Evolutionary conservation across 2,888 invertebrate species (phyloP).

Genomic region (Eristalinus sepulchralis): DNA sequence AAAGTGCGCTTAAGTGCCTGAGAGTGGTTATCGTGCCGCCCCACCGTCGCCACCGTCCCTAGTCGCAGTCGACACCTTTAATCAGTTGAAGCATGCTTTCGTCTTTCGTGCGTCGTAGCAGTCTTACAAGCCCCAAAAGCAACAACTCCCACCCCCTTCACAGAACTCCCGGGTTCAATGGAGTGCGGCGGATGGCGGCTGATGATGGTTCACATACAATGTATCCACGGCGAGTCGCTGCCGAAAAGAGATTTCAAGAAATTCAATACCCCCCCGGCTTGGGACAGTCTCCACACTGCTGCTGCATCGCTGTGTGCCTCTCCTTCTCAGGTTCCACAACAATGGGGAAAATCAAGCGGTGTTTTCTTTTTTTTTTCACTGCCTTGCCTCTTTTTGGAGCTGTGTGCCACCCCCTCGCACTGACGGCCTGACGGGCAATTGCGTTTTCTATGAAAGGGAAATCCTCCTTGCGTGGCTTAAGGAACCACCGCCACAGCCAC

Average conservation of each 20-base stretch:
- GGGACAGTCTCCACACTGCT: too few relatives aligned
- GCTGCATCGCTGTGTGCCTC: conserved; percentile 1
- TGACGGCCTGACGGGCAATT: conserved; percentile 41
- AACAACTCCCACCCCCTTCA: too few relatives aligned
- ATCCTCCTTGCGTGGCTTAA: conserved; percentile 29
- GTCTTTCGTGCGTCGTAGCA: conserved; percentile 9
- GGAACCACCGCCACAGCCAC: not conserved
- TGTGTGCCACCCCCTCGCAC: not conserved
- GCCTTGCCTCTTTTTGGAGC: not conserved
- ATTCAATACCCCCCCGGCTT: conserved; percentile 47
- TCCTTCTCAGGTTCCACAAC: conserved; percentile 39
- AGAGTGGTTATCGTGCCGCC: conserved; percentile 29
- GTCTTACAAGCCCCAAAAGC: not conserved
- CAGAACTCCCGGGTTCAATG: not conserved
- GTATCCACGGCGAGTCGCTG: conserved; percentile 23
- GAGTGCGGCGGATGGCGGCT: not conserved
- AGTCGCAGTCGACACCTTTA: conserved; percentile 38
- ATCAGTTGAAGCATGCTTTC: conserved; percentile 67
- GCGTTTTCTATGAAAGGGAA: conserved; percentile 33
- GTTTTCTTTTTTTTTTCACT: not conserved
- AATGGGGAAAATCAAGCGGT: conserved; percentile 16
- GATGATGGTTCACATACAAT: conserved; percentile 26
- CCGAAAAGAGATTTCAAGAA: conserved; percentile 69
- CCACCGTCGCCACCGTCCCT: not conserved
- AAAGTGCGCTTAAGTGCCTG: conserved; percentile 68